These are phyloP conservation scores for Drosophila ezoana DNA, from an alignment of 2,888 invertebrate genomes.

Conservation along the genomic window DNA sequence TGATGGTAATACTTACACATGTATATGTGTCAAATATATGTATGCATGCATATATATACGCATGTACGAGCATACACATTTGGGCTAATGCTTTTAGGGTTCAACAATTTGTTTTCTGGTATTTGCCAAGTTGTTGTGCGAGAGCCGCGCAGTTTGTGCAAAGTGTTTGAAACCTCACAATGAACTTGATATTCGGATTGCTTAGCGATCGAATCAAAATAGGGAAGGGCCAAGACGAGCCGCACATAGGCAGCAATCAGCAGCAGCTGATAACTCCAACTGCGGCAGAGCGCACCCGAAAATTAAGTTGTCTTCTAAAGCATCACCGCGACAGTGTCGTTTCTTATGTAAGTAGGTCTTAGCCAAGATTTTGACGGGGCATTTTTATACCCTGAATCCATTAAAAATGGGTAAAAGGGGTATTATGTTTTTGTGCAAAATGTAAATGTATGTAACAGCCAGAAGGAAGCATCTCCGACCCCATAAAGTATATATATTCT, in stretches of 20 bases:
- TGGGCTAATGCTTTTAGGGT: not conserved
- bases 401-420: too few relatives aligned
- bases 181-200: slow-evolving; percentile 28
- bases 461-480: too few relatives aligned
- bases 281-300: slow-evolving; percentile 81
- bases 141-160: not conserved
- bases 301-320: slow-evolving; percentile 78
- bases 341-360: slow-evolving; percentile 41
- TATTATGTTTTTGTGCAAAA: too few relatives aligned
- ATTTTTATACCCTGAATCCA: too few relatives aligned
- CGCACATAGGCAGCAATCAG: not conserved
- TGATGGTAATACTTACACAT: not conserved
- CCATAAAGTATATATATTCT: too few relatives aligned
- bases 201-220: slow-evolving; percentile 9
- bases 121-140: not conserved
- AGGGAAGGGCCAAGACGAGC: not conserved
- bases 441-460: too few relatives aligned
- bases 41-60: not conserved
- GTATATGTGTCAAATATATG: slow-evolving; percentile 1
- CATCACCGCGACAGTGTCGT: slow-evolving; percentile 48
- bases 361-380: too few relatives aligned
- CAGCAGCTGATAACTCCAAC: slow-evolving; percentile 37
- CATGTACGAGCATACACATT: not conserved
- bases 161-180: slow-evolving; percentile 1
- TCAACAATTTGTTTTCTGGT: not conserved